Percentiles rank a stretch among this genome's conserved stretches.
Conservation (phyloP, 1,140 invertebrate species). For the Heliconius hermathena region DNA sequence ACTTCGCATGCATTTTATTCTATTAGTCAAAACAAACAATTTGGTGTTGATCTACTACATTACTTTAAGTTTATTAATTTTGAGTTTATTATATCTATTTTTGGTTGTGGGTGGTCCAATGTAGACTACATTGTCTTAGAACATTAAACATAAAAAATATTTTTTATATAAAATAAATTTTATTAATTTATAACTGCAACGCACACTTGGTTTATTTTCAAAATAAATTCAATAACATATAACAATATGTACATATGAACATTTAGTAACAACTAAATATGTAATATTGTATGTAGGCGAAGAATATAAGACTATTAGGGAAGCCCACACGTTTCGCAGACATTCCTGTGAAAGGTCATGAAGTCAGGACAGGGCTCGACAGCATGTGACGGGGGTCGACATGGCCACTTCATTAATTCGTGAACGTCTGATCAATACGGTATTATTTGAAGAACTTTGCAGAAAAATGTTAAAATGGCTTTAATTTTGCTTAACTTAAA, state of each 20-base stretch:
- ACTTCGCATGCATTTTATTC: background rate
- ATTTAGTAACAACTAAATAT: background rate
- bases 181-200: too few relatives aligned
- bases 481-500: background rate
- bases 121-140: too few relatives aligned
- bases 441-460: conserved; percentile 29
- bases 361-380: conserved; percentile 55
- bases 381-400: conserved; percentile 74
- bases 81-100: background rate
- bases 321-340: conserved; percentile 61
- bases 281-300: conserved; percentile 31
- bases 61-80: too few relatives aligned
- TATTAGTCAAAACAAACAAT: background rate
- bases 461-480: background rate
- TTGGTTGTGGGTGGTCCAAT: background rate
- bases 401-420: conserved; percentile 76
- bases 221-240: background rate
- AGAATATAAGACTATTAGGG: conserved; percentile 39
- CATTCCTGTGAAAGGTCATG: conserved; percentile 61
- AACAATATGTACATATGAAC: background rate
- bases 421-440: conserved; percentile 66
- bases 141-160: too few relatives aligned
- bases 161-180: too few relatives aligned
- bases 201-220: too few relatives aligned
- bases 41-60: background rate